These are phyloP conservation scores for Pseudorasbora parva DNA, from an alignment of 2,113 vertebrate species.

Conservation along the genomic window DNA sequence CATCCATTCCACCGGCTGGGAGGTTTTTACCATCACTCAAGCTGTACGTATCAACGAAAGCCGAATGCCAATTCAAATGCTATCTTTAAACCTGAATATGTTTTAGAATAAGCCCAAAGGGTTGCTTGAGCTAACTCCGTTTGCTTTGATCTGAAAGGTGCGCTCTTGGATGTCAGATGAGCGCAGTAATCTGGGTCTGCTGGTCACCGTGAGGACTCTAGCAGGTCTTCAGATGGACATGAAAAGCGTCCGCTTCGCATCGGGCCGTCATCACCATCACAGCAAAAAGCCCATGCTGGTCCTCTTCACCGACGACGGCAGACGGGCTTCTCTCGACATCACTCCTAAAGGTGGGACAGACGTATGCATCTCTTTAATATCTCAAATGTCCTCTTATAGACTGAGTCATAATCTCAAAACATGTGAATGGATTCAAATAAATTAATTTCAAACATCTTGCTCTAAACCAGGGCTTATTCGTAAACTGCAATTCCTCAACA, in stretches of 20 bases:
- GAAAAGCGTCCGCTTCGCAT: conserved; percentile 79
- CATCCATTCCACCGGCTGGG: conserved; percentile 84
- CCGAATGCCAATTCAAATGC: too few relatives aligned
- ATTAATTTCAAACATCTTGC: not conserved
- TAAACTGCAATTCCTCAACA: too few relatives aligned
- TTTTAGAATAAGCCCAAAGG: too few relatives aligned
- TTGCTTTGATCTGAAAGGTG: conserved; percentile 70
- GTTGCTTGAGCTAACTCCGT: too few relatives aligned
- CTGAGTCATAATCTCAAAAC: too few relatives aligned
- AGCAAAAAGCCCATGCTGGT: conserved; percentile 93
- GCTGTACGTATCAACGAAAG: conserved; percentile 77
- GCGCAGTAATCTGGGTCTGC: conserved; percentile 80
- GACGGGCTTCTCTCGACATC: conserved; percentile 65
- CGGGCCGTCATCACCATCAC: conserved; percentile 79
- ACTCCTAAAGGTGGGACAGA: conserved; percentile 70
- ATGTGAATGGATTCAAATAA: not conserved
- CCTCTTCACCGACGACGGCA: conserved; percentile 86
- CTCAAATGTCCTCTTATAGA: not conserved
- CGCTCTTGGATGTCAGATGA: conserved; percentile 82
- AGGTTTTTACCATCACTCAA: conserved; percentile 86
- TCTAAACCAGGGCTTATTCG: not conserved
- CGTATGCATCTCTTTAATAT: not conserved
- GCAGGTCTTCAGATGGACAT: conserved; percentile 67
- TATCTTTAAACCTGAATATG: too few relatives aligned
- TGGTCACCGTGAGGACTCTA: conserved; percentile 77